phyloP scores from a whole-genome alignment of 2,113 vertebrate genomes.

The Semicossyphus pulcher region DNA sequence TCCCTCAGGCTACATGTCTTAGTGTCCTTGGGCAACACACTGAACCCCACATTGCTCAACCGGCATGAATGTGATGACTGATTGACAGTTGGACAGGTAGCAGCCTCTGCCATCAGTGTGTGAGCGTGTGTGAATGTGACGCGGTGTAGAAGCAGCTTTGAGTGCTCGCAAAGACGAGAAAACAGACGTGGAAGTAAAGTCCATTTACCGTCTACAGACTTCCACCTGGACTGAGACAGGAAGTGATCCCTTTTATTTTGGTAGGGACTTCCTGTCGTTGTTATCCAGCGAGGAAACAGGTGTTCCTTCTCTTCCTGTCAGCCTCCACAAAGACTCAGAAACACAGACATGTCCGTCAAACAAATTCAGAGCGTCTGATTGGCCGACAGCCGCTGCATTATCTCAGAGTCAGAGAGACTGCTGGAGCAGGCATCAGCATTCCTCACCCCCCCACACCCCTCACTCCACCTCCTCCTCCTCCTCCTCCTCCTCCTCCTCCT shows the following conservation, averaged over 20 bases:
- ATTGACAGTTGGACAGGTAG: too few species aligned
- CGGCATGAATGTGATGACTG: too few species aligned
- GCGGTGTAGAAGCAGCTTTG: too few species aligned
- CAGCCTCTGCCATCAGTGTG: too few species aligned
- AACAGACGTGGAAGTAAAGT: too few species aligned
- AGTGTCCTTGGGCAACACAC: too few species aligned
- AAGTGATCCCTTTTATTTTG: conserved; percentile 46
- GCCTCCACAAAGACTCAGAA: conserved; percentile 3
- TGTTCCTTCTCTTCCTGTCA: conserved; percentile 21
- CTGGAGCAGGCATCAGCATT: conserved; percentile 48
- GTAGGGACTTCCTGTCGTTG: conserved; percentile 44
- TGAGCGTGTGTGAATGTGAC: too few species aligned
- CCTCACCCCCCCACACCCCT: conserved; percentile 1
- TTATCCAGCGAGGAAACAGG: conserved; percentile 53
- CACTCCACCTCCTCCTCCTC: not conserved
- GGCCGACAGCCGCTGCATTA: conserved; percentile 1
- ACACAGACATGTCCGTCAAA: conserved; percentile 2
- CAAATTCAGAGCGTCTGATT: not conserved
- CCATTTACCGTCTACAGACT: not conserved
- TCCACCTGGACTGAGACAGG: conserved; percentile 22
- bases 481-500: not conserved
- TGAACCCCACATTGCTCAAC: too few species aligned
- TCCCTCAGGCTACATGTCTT: too few species aligned
- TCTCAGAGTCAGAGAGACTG: conserved; percentile 26
- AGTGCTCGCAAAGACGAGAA: too few species aligned